Evolutionary conservation across 1,140 invertebrate genomes (phyloP), one percentile per base, ranked within the genome.

Genomic region (Cotesia glomerata): DNA sequence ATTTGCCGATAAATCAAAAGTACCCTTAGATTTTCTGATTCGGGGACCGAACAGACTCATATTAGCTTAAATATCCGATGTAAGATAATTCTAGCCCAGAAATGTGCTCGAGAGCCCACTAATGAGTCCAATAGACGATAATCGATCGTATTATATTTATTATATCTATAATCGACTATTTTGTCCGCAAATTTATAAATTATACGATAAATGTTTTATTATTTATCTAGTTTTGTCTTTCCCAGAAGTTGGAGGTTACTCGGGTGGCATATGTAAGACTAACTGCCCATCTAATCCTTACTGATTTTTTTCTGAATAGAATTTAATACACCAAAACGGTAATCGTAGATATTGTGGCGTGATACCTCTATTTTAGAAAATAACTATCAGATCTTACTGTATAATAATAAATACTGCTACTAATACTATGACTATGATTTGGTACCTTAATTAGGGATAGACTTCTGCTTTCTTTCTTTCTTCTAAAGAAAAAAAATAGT

Each of bases 311-410:
- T 61, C 52, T n/a, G 59, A 49, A n/a, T 62, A 18, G 45, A 45
- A 26, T 16, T 26, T 26, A 26, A 26, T 26, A 26, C 18, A 59
- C 58, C 8, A 49, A 49, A 26, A 71, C 35, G 18, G 14, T 56
- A 71, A 65, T 49, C 69, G 67, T 69, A 64, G 5, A 65, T 54
- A 35, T 58, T 36, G 26, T 39, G 52, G 67, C 56, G 54, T 59
- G 71, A 71, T 71, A 75, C 74, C 74, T 75, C 74, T 73, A 75
- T 75, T 75, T 75, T 71, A 68, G 71, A 71, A 75, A 75, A 75
- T 75, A 68, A 71, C 72, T 73, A 75, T 75, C 68, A 75, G 73
- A 75, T 75, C 56, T 16, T 62, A 58, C 52, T 11, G 52, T 18
- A 59, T 16, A n/a, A 59, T 35, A 36, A 62, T 26, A 26, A 26